Evolutionary conservation across 2,797 vertebrate species (phyloP), one percentile per base, ranked within the genome.

Genomic region (Triplophysa bombifrons): DNA sequence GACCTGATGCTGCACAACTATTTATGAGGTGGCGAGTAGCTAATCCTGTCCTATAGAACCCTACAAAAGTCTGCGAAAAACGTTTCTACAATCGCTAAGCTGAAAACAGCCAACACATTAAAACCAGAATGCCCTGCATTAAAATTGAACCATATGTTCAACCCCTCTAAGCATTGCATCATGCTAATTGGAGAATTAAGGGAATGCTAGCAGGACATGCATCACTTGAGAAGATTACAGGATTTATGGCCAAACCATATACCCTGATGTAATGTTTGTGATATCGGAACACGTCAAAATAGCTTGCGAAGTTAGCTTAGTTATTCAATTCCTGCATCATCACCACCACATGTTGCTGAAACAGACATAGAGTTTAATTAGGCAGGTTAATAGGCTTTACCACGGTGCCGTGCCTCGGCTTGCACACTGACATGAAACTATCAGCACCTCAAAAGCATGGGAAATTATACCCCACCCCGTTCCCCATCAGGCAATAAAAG

Each of bases 401-500:
- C 88, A 87, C 86, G 84, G 86, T 88, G 85, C 85, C 88, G 84
- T 84, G 82, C 86, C 89, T 87, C 83, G 87, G 89, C 34, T 65
- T 72, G 69, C 64, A 72, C 87, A 88, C 88, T 85, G 90, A 88
- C 88, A 84, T 84, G 84, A 88, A 91, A 87, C 90, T 90, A 88
- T 90, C 86, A 88, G 84, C 88, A 89, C 90, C 87, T 89, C 68
- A 60, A 82, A 81, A 87, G 86, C 89, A 87, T 82, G 65, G 87
- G 89, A 89, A 92, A 91, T 90, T 84, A 91, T 80, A 90, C 87
- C 89, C 90, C 83, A 83, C 83, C 86, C 88, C 84, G 53, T 63
- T 76, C 78, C 81, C 80, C 79, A 83, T 87, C 85, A 82, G 53
- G 87, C 88, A 87, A 91, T 93, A 91, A 93, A 93, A 91, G 83